Conservation (phyloP, 2,797 vertebrate genomes). For the Fundulus diaphanus region DNA sequence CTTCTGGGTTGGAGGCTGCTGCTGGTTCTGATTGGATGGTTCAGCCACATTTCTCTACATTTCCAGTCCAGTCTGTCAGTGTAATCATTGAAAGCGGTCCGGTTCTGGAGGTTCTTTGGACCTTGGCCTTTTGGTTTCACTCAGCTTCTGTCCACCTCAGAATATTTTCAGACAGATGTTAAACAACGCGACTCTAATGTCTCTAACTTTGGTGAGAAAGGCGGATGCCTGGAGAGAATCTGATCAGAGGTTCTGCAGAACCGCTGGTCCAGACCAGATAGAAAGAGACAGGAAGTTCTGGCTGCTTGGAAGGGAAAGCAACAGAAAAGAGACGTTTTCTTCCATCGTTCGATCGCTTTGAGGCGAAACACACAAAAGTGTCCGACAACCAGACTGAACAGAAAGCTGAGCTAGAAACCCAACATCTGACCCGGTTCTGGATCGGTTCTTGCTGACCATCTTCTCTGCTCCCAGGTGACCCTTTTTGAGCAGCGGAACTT, state of each 20-base stretch:
- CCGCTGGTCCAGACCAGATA: not conserved
- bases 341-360: not conserved
- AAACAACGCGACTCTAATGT: not conserved
- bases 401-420: too few relatives aligned
- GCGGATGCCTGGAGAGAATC: not conserved
- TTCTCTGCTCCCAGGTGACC: slow-evolving; percentile 77
- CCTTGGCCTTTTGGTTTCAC: not conserved
- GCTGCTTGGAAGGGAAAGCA: too few relatives aligned
- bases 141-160: too few relatives aligned
- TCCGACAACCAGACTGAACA: too few relatives aligned
- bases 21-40: not conserved
- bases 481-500: slow-evolving; percentile 86
- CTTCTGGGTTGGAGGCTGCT: not conserved
- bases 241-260: not conserved
- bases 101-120: not conserved
- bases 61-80: not conserved
- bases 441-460: not conserved
- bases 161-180: not conserved
- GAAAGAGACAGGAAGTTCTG: not conserved
- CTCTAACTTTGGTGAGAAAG: not conserved
- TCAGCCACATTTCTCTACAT: not conserved
- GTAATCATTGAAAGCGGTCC: not conserved
- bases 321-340: not conserved
- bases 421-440: not conserved
- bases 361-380: not conserved